These are phyloP conservation scores for Scaptomyza cyrtandrae DNA, from an alignment of 2,888 invertebrate species.

Conservation along the genomic window DNA sequence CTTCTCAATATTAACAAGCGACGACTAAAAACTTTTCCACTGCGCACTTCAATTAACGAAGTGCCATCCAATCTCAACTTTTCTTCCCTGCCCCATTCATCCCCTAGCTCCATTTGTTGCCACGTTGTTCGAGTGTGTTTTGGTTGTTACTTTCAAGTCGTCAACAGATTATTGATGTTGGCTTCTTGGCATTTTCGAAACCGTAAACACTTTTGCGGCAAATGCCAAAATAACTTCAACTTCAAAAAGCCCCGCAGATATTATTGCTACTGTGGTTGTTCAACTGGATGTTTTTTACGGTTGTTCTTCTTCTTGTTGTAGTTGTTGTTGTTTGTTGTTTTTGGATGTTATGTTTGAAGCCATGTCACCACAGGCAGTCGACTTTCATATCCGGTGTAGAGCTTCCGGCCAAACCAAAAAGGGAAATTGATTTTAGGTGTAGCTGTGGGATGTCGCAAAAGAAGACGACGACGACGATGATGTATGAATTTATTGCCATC, in stretches of 20 bases:
- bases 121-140: constrained; percentile 28
- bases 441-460: not conserved
- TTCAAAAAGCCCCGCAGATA: constrained; percentile 37
- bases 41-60: constrained; percentile 66
- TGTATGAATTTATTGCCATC: constrained; percentile 4
- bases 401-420: constrained; percentile 52
- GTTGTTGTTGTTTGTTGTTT: constrained; percentile 5
- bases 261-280: constrained; percentile 36
- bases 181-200: constrained; percentile 46
- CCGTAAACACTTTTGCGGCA: constrained; percentile 45
- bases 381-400: constrained; percentile 70
- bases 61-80: constrained; percentile 35
- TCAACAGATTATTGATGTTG: constrained; percentile 71
- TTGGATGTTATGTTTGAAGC: constrained; percentile 22
- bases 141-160: constrained; percentile 51
- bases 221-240: constrained; percentile 57
- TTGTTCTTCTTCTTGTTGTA: constrained; percentile 26
- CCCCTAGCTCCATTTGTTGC: not conserved
- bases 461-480: not conserved
- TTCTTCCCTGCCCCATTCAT: not conserved
- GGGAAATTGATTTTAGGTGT: constrained; percentile 67
- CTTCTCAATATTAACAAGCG: constrained; percentile 76
- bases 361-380: constrained; percentile 58
- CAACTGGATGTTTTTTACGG: constrained; percentile 33
- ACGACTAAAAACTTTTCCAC: constrained; percentile 54